phyloP scores from a whole-genome alignment of 1,140 invertebrate genomes.

The Calosoma granatense region DNA sequence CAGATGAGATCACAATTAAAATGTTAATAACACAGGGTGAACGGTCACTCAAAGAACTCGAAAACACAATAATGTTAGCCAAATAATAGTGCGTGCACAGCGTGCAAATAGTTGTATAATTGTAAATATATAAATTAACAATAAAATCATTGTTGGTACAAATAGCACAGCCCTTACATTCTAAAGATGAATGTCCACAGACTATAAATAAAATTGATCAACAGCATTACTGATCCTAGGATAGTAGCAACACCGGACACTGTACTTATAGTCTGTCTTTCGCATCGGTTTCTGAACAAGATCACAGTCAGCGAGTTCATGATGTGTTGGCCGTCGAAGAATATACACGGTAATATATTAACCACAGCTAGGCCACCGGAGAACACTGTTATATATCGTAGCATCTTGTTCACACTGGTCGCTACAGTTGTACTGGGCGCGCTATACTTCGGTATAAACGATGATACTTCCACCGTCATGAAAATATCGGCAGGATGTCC shows the following conservation, averaged over 20 bases:
- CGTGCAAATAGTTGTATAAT: conserved; percentile 11
- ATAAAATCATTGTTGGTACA: conserved; percentile 14
- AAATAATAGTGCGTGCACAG: conserved; percentile 28
- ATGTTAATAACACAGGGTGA: conserved; percentile 57
- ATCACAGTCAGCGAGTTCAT: conserved; percentile 42
- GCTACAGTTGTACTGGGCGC: conserved; percentile 58
- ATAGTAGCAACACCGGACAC: neutral
- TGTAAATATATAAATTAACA: conserved; percentile 8
- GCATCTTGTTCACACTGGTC: conserved; percentile 51
- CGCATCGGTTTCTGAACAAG: neutral
- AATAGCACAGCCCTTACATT: conserved; percentile 26
- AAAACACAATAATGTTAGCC: conserved; percentile 47
- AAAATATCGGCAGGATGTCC: conserved; percentile 66
- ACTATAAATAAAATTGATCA: neutral
- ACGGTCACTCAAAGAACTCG: conserved; percentile 53
- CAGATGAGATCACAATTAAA: conserved; percentile 58
- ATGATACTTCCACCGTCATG: conserved; percentile 57
- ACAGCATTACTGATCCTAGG: neutral
- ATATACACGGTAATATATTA: conserved; percentile 89
- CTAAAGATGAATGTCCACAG: neutral
- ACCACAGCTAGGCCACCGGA: conserved; percentile 83
- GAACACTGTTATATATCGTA: conserved; percentile 74
- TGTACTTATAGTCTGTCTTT: neutral
- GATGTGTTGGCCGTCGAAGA: conserved; percentile 86
- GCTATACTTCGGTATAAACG: conserved; percentile 66